Evolutionary conservation across 30 jellyfish, hydroid and myxozoan genomes (phyloP).

Genomic region (Aurelia coerulea): DNA sequence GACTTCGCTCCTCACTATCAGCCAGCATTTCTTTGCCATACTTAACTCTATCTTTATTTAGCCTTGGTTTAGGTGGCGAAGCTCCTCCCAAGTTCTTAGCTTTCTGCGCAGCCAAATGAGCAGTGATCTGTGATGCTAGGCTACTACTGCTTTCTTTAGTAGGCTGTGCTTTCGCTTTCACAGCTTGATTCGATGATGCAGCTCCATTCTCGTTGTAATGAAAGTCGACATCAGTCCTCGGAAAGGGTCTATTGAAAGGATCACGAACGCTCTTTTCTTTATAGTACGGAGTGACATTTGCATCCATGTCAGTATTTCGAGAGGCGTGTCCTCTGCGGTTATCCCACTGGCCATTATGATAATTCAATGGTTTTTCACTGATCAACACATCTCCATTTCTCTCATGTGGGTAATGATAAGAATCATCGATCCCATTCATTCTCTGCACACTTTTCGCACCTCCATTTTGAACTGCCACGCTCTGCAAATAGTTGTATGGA

Average conservation of each 20-base stretch:
- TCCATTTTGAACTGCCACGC: neutral
- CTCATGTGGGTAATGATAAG: conserved; percentile 2
- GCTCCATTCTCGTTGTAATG: neutral
- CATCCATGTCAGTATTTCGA: neutral
- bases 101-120: conserved; percentile 29
- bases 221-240: conserved; percentile 63
- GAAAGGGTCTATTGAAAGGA: conserved; percentile 41
- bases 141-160: conserved; percentile 11
- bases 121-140: conserved; percentile 25
- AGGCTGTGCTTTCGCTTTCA: neutral
- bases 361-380: neutral
- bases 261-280: conserved; percentile 51
- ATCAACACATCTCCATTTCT: neutral
- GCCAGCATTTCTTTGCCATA: neutral
- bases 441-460: neutral
- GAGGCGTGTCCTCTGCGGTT: conserved; percentile 5
- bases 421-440: neutral
- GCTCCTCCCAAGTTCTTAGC: neutral
- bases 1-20: conserved; percentile 13
- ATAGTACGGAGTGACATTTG: neutral
- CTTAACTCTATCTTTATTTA: too few species aligned
- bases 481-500: conserved; percentile 31
- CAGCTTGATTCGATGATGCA: neutral
- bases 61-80: too few species aligned
- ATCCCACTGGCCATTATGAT: neutral